phyloP scores from a whole-genome alignment of 2,797 vertebrate species.

The Pygocentrus nattereri region DNA sequence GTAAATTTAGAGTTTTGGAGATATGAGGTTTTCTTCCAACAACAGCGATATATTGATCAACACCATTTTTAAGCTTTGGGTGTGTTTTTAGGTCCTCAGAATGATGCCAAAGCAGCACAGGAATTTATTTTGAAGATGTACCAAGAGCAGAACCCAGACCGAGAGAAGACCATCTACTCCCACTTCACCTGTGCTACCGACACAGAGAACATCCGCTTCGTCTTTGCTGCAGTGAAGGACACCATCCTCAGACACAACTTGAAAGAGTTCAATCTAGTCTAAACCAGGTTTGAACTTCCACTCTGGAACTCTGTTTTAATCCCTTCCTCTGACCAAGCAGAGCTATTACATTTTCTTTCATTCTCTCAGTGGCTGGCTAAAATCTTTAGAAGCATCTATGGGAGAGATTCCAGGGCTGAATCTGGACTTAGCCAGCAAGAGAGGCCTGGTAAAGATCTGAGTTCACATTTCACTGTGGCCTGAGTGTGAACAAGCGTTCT shows the following conservation, averaged over 20 bases:
- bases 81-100: conserved; percentile 80
- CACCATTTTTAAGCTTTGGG: too few relatives aligned
- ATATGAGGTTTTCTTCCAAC: too few relatives aligned
- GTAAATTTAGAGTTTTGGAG: too few relatives aligned
- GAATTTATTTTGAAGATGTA: conserved; percentile 92
- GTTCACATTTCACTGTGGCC: background rate
- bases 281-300: background rate
- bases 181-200: conserved; percentile 92
- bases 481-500: background rate
- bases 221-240: conserved; percentile 91
- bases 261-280: conserved; percentile 87
- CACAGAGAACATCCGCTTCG: conserved; percentile 90
- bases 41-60: too few relatives aligned
- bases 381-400: background rate
- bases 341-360: background rate
- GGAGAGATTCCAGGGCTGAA: background rate
- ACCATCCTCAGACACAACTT: conserved; percentile 90
- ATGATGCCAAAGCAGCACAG: conserved; percentile 81
- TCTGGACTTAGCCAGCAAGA: background rate
- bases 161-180: conserved; percentile 87
- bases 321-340: conserved; percentile 1
- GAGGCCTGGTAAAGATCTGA: background rate
- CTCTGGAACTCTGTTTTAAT: conserved; percentile 6
- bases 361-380: background rate
- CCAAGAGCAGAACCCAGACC: conserved; percentile 88